A percentile compares a stretch with the other conserved stretches of the same genome.
Conservation (phyloP, 2,113 vertebrate species). For the Pseudolaguvia tuberculata region DNA sequence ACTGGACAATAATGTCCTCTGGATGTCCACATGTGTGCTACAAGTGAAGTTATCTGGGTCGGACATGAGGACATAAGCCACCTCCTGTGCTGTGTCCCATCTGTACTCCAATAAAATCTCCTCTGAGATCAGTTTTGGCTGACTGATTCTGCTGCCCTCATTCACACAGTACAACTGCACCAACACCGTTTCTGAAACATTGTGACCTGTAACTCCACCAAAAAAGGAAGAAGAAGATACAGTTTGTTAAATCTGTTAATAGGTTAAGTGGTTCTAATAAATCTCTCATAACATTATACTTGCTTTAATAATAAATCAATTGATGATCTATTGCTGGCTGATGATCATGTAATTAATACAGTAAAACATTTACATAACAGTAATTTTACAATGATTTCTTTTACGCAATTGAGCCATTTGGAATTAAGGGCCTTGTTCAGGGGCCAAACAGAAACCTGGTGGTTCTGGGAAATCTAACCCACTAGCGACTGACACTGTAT, state of each 20-base stretch:
- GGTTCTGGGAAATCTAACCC: no score
- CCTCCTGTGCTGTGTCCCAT: constrained; percentile 69
- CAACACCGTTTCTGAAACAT: constrained; percentile 69
- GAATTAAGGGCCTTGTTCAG: no score
- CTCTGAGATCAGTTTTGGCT: constrained; percentile 42
- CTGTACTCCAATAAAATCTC: constrained; percentile 64
- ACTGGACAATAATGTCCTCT: constrained; percentile 65
- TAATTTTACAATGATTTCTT: no score
- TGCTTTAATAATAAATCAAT: no score
- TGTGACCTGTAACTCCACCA: constrained; percentile 64
- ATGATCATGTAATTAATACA: no score
- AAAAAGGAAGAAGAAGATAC: neutral
- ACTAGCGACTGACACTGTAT: no score
- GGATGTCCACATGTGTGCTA: constrained; percentile 67
- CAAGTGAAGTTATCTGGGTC: constrained; percentile 59
- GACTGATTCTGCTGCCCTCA: constrained; percentile 59
- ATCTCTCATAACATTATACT: neutral
- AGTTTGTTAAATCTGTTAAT: neutral
- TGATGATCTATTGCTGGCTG: no score
- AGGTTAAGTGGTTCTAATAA: neutral
- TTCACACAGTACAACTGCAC: constrained; percentile 68
- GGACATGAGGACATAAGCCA: constrained; percentile 68
- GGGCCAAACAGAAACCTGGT: no score
- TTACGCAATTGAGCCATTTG: no score
- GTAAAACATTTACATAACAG: no score